These are phyloP conservation scores for Drosophila sordidula DNA, from an alignment of 2,888 invertebrate species.

Conservation along the genomic window DNA sequence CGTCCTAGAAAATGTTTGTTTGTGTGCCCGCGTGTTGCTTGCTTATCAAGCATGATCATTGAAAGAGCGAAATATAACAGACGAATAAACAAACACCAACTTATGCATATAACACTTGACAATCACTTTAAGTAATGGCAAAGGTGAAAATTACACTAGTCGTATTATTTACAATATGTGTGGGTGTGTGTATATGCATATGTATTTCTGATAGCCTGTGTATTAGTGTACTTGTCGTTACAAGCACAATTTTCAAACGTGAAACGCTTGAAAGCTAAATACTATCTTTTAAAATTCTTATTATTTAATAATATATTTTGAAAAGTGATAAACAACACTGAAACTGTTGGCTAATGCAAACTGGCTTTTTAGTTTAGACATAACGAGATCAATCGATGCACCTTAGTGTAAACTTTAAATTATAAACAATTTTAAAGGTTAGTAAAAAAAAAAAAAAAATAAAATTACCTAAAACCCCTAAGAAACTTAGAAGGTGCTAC, in stretches of 20 bases:
- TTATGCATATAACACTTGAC: conserved; percentile 12
- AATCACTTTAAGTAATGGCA: conserved; percentile 21
- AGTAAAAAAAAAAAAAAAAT: conserved; percentile 1
- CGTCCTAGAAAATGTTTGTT: conserved; percentile 24
- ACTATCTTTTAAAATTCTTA: conserved; percentile 13
- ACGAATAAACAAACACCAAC: conserved; percentile 8
- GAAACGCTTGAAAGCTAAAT: not conserved
- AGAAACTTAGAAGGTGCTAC: conserved; percentile 12
- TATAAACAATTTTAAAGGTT: conserved; percentile 13
- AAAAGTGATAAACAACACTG: conserved; percentile 37
- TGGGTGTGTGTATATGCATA: conserved; percentile 3
- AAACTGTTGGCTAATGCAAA: conserved; percentile 6
- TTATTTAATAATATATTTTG: conserved; percentile 32
- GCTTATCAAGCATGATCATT: conserved; percentile 3
- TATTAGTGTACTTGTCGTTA: conserved; percentile 1
- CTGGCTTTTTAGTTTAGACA: conserved; percentile 58
- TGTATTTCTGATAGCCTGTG: not conserved
- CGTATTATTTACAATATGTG: conserved; percentile 13
- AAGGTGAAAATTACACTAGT: conserved; percentile 22
- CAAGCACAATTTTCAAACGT: not conserved
- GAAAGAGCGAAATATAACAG: conserved; percentile 4
- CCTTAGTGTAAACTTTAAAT: conserved; percentile 7
- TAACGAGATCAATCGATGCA: conserved; percentile 42
- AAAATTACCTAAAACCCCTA: not conserved
- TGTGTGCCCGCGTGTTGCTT: conserved; percentile 20